phyloP scores from a whole-genome alignment of 2,797 vertebrate species.

The Remorina albescens region DNA sequence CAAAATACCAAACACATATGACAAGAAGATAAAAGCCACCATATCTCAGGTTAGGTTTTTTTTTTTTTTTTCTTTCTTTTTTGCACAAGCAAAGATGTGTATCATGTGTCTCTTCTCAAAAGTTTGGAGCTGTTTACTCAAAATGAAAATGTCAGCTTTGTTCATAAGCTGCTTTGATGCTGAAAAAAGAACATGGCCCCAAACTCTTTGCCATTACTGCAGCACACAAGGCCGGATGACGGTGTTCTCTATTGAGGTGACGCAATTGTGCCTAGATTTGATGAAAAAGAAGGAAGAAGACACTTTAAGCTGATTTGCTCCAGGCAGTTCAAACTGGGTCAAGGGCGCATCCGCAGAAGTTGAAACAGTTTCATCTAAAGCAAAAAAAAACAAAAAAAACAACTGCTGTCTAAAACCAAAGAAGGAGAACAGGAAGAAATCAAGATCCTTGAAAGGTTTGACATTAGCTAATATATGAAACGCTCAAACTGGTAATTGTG shows the following conservation, averaged over 20 bases:
- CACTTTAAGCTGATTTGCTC: neutral
- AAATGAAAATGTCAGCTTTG: neutral
- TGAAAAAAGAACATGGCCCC: neutral
- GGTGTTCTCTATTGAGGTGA: neutral
- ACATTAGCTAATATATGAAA: neutral
- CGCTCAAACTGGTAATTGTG: neutral
- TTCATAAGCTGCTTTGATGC: neutral
- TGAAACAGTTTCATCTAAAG: neutral
- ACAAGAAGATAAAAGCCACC: neutral
- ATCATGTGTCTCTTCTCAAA: neutral
- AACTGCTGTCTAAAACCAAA: neutral
- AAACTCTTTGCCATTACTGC: neutral
- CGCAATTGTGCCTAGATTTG: neutral
- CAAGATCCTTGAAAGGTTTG: neutral
- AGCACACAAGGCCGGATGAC: neutral
- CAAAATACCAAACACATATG: neutral
- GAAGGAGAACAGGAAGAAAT: neutral
- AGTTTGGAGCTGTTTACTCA: neutral
- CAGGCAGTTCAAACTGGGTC: neutral
- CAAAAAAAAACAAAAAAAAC: no score
- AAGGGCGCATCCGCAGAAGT: neutral
- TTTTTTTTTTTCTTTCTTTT: no score
- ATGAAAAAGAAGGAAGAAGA: constrained; percentile 1
- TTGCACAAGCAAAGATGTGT: neutral
- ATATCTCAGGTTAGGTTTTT: neutral